These are phyloP conservation scores for Notospermus geniculatus DNA, from an alignment of 1,140 invertebrate genomes.

Conservation along the genomic window DNA sequence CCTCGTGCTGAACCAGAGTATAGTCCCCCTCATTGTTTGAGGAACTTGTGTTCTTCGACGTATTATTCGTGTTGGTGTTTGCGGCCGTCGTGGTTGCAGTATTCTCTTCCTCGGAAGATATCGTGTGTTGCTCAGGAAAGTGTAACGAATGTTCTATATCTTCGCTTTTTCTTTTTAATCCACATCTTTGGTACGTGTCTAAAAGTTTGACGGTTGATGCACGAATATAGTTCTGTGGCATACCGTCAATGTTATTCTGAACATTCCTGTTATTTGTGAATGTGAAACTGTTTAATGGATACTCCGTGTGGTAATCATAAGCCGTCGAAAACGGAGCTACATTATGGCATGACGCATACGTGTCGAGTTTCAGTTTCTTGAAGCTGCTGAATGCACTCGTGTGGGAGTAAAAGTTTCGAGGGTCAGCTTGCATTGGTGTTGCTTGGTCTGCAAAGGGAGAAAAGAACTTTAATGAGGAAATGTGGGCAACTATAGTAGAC, in stretches of 20 bases:
- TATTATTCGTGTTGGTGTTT: conserved; percentile 62
- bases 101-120: conserved; percentile 51
- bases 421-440: background rate
- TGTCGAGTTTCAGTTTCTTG: conserved; percentile 12
- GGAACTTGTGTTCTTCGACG: conserved; percentile 62
- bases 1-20: conserved; percentile 96
- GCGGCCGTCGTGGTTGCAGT: conserved; percentile 69
- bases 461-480: background rate
- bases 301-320: background rate
- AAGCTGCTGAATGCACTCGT: conserved; percentile 12
- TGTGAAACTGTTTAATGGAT: background rate
- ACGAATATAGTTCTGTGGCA: conserved; percentile 64
- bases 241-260: conserved; percentile 23
- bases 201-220: conserved; percentile 71
- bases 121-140: conserved; percentile 42
- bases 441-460: conserved; percentile 1
- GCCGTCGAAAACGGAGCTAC: conserved; percentile 1
- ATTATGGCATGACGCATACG: conserved; percentile 1
- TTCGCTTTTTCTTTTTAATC: conserved; percentile 48
- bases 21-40: conserved; percentile 84
- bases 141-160: conserved; percentile 32
- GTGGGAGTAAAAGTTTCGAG: background rate
- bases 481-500: too few relatives aligned
- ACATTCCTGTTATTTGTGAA: conserved; percentile 8
- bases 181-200: conserved; percentile 52